Evolutionary conservation across 2,797 vertebrate species (phyloP).

Genomic region (Sebastolobus altivelis): DNA sequence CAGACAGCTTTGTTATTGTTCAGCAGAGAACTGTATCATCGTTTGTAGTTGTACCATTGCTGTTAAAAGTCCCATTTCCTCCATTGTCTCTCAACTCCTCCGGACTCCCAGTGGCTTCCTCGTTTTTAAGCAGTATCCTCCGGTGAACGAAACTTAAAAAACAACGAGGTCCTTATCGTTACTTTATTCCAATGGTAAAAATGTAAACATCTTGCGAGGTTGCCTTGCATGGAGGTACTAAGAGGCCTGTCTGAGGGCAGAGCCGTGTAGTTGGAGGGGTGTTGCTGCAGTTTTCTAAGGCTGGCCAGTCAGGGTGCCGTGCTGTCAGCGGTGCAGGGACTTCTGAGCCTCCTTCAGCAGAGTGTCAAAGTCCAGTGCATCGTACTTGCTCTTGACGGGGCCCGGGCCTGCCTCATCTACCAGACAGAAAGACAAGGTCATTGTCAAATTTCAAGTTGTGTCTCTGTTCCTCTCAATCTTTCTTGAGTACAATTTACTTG

Average conservation of each 20-base stretch:
- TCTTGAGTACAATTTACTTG: neutral
- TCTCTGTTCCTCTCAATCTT: too few relatives aligned
- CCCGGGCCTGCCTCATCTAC: conserved; percentile 88
- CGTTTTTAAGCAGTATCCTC: conserved; percentile 77
- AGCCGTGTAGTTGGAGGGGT: conserved; percentile 61
- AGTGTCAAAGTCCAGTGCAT: conserved; percentile 99
- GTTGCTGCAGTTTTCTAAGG: conserved; percentile 74
- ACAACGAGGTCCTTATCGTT: conserved; percentile 74
- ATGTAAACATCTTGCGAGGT: conserved; percentile 99
- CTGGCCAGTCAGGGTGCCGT: conserved; percentile 79
- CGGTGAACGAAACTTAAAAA: conserved; percentile 72
- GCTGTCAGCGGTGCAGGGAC: conserved; percentile 96
- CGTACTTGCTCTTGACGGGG: conserved; percentile 96
- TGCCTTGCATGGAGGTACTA: conserved; percentile 96
- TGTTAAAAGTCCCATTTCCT: conserved; percentile 83
- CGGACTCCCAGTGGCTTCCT: conserved; percentile 66
- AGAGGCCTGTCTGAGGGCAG: conserved; percentile 75
- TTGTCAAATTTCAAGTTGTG: neutral
- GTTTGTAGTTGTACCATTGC: conserved; percentile 85
- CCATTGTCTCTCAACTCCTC: conserved; percentile 41
- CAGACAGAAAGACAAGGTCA: neutral
- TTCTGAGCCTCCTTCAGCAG: conserved; percentile 98
- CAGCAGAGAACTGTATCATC: conserved; percentile 81
- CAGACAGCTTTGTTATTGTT: conserved; percentile 77
- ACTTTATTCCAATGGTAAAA: conserved; percentile 92